Percentiles rank a stretch among this genome's conserved stretches.
Conservation (phyloP, 2,113 vertebrate genomes). For the Lagopus muta region DNA sequence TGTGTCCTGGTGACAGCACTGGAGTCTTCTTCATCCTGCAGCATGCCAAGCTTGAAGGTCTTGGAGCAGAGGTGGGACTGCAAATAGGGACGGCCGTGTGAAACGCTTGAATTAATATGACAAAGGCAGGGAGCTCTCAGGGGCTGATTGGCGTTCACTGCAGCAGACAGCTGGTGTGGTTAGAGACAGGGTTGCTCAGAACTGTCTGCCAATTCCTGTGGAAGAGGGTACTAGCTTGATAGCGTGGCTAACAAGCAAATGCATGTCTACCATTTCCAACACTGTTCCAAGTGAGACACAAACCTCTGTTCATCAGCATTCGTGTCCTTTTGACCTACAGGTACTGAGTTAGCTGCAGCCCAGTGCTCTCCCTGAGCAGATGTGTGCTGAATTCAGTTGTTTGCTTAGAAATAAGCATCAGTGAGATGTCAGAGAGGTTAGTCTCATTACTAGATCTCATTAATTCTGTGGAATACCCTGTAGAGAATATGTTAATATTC, state of each 20-base stretch:
- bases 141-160: neutral
- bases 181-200: neutral
- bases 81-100: neutral
- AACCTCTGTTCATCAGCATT: neutral
- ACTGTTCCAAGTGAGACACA: neutral
- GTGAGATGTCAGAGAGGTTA: slow-evolving; percentile 39
- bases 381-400: neutral
- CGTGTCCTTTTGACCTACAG: neutral
- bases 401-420: slow-evolving; percentile 34
- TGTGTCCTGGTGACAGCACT: neutral
- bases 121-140: neutral
- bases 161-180: neutral
- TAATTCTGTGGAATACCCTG: slow-evolving; percentile 55
- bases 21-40: neutral
- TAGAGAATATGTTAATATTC: slow-evolving; percentile 57
- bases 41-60: neutral
- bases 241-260: neutral
- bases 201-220: neutral
- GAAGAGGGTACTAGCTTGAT: neutral
- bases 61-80: neutral
- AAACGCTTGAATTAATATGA: neutral
- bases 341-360: neutral
- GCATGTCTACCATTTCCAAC: neutral
- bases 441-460: slow-evolving; percentile 50
- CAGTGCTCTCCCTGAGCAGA: neutral